Evolutionary conservation across 30 jellyfish, hydroid and myxozoan genomes (phyloP), one percentile per base, ranked within the genome.

Genomic region (Pelagia noctiluca): DNA sequence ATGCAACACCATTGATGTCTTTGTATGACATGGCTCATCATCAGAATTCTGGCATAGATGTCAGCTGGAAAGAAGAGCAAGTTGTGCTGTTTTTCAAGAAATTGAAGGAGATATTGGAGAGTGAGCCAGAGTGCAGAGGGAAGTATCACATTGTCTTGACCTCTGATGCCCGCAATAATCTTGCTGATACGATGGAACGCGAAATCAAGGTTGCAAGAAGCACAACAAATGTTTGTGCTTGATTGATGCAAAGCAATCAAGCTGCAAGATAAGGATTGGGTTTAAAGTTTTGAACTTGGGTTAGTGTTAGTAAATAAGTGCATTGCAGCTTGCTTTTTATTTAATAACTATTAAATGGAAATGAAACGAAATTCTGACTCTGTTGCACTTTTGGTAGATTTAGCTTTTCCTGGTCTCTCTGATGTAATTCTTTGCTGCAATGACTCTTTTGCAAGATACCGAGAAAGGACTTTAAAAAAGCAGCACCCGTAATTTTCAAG

Each of bases 1-100:
- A 82, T 69, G 96, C 96, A 1, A 90, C 95, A n/a, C 97, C 97
- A 48, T 46, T 90, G 47, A 66, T 71, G 28, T 62, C 89, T 1
- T 29, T 90, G 89, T 76, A 22, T 54, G 89, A 75, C 35, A 90
- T 90, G 97, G 85, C 62, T n/a, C n/a, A 29, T 11, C 81, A 90
- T 4, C 47, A 73, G 16, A 71, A 71, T 29, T 29, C 84, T 70
- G 77, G 81, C 19, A 76, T 83, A 21, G 76, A 63, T 12, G 22
- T 33, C 7, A 85, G 62, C 25, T 95, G 83, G 75, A 75, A 36
- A 42, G 91, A 90, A 2, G 29, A 36, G 22, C 95, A 90, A 50
- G 96, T 71, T 28, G 84, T 48, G 23, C 50, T 70, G 73, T 90
- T 90, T 75, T 83, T 65, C 89, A 90, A 42, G 26, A 60, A 61